Conservation (phyloP, 2,113 vertebrate genomes). For the Heterochromis multidens region DNA sequence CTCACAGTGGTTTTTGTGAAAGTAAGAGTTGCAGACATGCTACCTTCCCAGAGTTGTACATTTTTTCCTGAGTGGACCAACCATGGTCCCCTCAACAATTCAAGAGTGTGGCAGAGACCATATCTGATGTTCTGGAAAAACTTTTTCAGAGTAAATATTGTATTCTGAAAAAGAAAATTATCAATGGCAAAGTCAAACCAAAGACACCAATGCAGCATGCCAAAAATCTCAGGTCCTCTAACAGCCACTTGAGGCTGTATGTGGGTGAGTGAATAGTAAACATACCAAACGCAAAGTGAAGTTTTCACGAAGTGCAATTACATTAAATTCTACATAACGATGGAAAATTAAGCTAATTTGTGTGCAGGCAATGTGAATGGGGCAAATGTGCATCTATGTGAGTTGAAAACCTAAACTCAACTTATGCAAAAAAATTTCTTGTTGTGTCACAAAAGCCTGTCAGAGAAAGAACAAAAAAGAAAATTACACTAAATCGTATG, state of each 20-base stretch:
- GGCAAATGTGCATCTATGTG: neutral
- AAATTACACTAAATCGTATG: neutral
- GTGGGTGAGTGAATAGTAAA: neutral
- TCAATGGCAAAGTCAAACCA: neutral
- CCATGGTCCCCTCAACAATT: too few relatives aligned
- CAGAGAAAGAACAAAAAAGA: neutral
- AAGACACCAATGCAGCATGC: neutral
- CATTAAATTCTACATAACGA: neutral
- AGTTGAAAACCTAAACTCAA: too few relatives aligned
- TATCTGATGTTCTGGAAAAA: neutral
- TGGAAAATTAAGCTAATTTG: neutral
- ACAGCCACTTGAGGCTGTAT: neutral
- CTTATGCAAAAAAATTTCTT: neutral
- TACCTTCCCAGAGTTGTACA: neutral
- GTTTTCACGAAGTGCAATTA: neutral
- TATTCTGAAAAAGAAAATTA: neutral
- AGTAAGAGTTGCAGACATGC: neutral
- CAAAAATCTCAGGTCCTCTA: neutral
- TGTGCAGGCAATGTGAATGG: neutral
- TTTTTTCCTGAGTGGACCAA: neutral
- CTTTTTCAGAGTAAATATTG: neutral
- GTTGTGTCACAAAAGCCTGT: neutral
- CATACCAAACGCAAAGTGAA: neutral
- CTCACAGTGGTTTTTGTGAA: neutral
- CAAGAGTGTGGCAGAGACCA: neutral